Base-by-base conservation (phyloP, 2,888 invertebrate genomes). In the Habroteleia sp. region DNA sequence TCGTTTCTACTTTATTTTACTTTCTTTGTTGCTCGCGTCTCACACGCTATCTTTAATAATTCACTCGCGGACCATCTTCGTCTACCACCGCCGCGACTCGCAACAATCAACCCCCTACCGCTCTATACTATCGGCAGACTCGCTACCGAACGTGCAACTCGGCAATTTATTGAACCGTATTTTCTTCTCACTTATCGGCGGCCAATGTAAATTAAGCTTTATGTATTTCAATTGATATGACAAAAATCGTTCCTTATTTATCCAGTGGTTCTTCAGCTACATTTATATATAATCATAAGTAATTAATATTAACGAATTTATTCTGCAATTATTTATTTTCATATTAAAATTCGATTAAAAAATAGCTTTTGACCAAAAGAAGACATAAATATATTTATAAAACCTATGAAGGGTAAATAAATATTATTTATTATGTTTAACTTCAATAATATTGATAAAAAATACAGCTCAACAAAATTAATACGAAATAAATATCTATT, bases 11-110 rank as follows among this genome's bases (percentile, higher is more conserved):
- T 50, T 65, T 41, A 42, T 62, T 39, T 13, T 39, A 54, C 17
- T 29, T 56, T 74, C 56, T 44, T 68, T 41, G 58, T 60, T 62
- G 31, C 16, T 27, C 52, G 68, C 48, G 65, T 16, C 66, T 14
- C 62, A 63, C 85, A 87, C 86, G 87, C 85, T 79, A 86, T 79
- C 80, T 82, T 87, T 81, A 87, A 87, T 87, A 87, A 87, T 87
- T 86, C 85, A 87, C 69, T 74, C 75, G 79, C 79, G 79, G 81
- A 82, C 81, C 84, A 84, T 86, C 84, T 85, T 84, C 79, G 78
- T 80, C 74, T 74, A 72, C 65, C 46, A 81, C 74, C 75, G 74
- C 65, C 46, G 69, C 5, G n/a, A 66, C 37, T 14, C 33, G 39
- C 41, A 44, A 48, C 44, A 16, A 52, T 73, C 44, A 23, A 58